Base-by-base conservation (phyloP, 2,113 vertebrate species). In the Ophiodon elongatus region DNA sequence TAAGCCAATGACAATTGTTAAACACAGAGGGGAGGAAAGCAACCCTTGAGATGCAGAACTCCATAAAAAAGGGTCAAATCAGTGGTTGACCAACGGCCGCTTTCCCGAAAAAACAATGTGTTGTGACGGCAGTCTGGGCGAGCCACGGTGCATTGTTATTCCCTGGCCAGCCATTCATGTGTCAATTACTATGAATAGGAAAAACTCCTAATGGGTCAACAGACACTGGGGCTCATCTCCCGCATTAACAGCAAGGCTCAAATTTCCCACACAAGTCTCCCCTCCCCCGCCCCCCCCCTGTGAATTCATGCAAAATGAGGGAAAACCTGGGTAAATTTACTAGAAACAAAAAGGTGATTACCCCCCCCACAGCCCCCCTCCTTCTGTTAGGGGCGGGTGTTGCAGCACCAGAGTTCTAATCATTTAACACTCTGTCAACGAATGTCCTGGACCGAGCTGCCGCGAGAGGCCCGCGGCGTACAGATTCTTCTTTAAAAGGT, bases 61-160 rank as follows among this genome's bases (percentile, higher is more conserved):
- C 74, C 69, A 83, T 39, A 71, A 79, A 89, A 74, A 82, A 63
- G n/a, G 75, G 67, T 84, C 67, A 85, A 69, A 65, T 76, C 87
- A 62, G 64, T 41, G 57, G 70, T 37, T 85, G 89, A 87, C 82
- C 78, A 90, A 82, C 64, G 64, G 78, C 84, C 82, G 65, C 50
- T 87, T 89, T 84, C 74, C 75, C 54, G 57, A n/a, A n/a, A n/a
- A n/a, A 89, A 89, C 87, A 89, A 92, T 88, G 74, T 25, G 14
- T 25, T 35, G 25, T 45, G 71, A 59, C 62, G 69, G 83, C 83
- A 43, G 60, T 21, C 54, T 25, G 33, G 31, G 67, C 37, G 43
- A 59, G 50, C 54, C 33, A 78, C 31, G 62, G 73, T 41, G 76
- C 76, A 72, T 90, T 90, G 89, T 92, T 80, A 82, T 76, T 79